Percentiles rank a stretch among this genome's conserved stretches.
Evolutionary conservation across 2,797 vertebrate genomes (phyloP).

Genomic region (Micromesistius poutassou): DNA sequence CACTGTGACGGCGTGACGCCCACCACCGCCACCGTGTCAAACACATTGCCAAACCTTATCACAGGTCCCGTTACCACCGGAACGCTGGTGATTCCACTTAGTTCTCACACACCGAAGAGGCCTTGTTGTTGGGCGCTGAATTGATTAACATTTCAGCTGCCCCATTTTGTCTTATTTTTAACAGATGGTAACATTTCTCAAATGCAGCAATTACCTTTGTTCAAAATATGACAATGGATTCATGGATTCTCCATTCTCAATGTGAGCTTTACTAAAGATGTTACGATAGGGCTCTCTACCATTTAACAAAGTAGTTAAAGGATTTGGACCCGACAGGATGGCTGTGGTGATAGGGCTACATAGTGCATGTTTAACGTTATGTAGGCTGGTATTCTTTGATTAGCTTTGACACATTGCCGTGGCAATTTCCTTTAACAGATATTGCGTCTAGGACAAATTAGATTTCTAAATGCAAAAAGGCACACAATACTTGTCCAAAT

Average conservation of each 20-base stretch:
- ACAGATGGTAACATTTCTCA: not conserved
- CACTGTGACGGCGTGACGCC: conserved; percentile 39
- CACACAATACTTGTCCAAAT: too few relatives aligned
- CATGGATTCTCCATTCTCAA: too few relatives aligned
- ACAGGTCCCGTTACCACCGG: conserved; percentile 49
- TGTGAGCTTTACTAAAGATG: too few relatives aligned
- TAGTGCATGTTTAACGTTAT: not conserved
- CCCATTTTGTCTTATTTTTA: conserved; percentile 34
- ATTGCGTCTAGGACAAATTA: too few relatives aligned
- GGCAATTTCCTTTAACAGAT: too few relatives aligned
- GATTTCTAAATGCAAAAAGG: too few relatives aligned
- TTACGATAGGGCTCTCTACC: too few relatives aligned
- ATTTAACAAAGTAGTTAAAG: too few relatives aligned
- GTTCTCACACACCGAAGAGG: conserved; percentile 15
- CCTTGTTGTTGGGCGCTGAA: conserved; percentile 1
- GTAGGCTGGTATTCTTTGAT: not conserved
- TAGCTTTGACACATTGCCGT: too few relatives aligned
- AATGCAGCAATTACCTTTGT: not conserved
- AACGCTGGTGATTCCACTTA: conserved; percentile 12
- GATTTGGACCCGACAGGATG: too few relatives aligned
- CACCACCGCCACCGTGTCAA: conserved; percentile 29
- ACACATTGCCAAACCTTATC: conserved; percentile 47
- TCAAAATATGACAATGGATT: too few relatives aligned
- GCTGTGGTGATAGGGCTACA: not conserved
- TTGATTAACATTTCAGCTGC: conserved; percentile 48